Percentiles rank a stretch among this genome's conserved stretches.
These are phyloP conservation scores for Drosophila virilis DNA, from an alignment of 1,140 invertebrate genomes.

Conservation along the genomic window DNA sequence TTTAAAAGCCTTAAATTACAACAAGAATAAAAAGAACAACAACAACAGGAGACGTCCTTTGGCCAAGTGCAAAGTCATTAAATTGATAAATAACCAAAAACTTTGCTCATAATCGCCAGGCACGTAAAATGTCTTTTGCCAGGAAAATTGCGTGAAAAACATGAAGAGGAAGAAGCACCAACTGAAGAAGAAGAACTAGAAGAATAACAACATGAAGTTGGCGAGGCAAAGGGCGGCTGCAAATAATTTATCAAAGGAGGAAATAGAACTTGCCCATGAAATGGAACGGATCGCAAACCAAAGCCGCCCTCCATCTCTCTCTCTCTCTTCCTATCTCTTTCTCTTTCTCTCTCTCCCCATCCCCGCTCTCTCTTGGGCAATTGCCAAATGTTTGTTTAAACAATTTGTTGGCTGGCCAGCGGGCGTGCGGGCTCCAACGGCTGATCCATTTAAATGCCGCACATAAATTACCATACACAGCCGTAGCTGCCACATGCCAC, in stretches of 20 bases:
- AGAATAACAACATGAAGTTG: slow-evolving; percentile 1
- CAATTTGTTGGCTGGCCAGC: slow-evolving; percentile 58
- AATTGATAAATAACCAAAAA: slow-evolving; percentile 80
- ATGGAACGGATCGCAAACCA: slow-evolving; percentile 26
- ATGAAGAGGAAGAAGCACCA: not conserved
- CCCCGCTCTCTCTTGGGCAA: not conserved
- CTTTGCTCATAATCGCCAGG: slow-evolving; percentile 76
- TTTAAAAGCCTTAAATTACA: slow-evolving; percentile 69
- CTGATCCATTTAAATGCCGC: slow-evolving; percentile 77
- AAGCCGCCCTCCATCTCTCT: slow-evolving; percentile 3
- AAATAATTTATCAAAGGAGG: slow-evolving; percentile 72
- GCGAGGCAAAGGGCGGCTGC: not conserved
- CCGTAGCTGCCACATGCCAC: not conserved
- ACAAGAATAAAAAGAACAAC: slow-evolving; percentile 12
- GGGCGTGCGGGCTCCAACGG: slow-evolving; percentile 9
- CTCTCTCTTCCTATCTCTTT: slow-evolving; percentile 3
- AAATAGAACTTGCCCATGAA: slow-evolving; percentile 27
- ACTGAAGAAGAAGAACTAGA: not conserved
- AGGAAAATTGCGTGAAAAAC: slow-evolving; percentile 29
- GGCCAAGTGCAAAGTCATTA: slow-evolving; percentile 67
- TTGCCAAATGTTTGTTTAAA: slow-evolving; percentile 55
- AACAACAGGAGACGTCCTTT: slow-evolving; percentile 17
- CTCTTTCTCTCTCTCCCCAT: not conserved
- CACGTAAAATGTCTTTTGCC: slow-evolving; percentile 46
- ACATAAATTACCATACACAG: slow-evolving; percentile 73